Evolutionary conservation across 2,113 vertebrate genomes (phyloP).

Genomic region (Apteryx owenii): DNA sequence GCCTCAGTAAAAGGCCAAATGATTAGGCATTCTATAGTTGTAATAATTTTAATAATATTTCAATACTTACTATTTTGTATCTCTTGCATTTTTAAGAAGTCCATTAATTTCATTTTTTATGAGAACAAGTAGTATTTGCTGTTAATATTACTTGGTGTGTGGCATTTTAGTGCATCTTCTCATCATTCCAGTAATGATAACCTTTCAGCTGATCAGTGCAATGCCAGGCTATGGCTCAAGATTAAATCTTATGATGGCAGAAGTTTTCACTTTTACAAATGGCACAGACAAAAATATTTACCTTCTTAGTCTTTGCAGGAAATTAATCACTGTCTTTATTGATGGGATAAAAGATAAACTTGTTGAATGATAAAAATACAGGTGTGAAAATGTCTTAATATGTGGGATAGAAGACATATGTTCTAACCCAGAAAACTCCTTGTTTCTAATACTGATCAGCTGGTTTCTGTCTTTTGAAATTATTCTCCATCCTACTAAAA

Average conservation of each 20-base stretch:
- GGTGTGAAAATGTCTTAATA: neutral
- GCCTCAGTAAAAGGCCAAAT: neutral
- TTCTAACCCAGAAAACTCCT: accelerated
- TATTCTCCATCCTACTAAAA: neutral
- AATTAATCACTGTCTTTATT: neutral
- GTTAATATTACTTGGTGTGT: neutral
- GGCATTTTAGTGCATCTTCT: neutral
- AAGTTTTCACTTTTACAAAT: neutral
- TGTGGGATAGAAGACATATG: neutral
- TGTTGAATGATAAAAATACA: neutral
- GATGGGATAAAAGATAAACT: neutral
- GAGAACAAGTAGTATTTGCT: accelerated
- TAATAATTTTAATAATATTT: neutral
- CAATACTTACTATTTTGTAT: neutral
- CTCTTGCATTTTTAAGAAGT: neutral
- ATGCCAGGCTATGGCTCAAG: neutral
- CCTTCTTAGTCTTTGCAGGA: neutral
- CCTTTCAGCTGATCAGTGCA: neutral
- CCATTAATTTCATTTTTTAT: neutral
- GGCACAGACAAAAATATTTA: neutral
- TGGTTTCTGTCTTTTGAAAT: neutral
- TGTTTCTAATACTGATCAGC: neutral
- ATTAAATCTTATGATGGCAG: neutral
- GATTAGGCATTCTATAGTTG: neutral
- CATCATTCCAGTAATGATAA: neutral